Evolutionary conservation across 2,888 invertebrate genomes (phyloP), one percentile per base, ranked within the genome.

Genomic region (Bugula neritina): DNA sequence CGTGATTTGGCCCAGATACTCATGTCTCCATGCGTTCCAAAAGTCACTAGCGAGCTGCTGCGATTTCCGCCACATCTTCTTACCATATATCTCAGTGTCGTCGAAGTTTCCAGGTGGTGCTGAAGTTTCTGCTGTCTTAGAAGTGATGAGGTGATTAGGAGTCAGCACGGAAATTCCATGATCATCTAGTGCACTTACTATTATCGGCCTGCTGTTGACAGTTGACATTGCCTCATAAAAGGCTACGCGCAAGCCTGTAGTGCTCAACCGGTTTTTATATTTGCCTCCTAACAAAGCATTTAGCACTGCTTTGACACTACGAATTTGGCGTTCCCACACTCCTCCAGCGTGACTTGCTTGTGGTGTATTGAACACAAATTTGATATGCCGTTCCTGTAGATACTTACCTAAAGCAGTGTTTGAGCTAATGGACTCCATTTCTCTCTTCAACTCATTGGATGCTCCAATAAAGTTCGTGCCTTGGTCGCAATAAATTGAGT

Each of bases 271-370:
- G 3, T 10, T 27, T 5, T 27, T 13, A 5, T 63, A n/a, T 5
- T 29, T 63, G 2, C 27, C 5, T n/a, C n/a, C n/a, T 5, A 31
- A 31, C n/a, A n/a, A n/a, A 3, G 10, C 63, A 63, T 63, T 63
- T 10, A 77, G 71, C 3, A 76, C 74, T 72, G 72, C 75, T 29
- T 76, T 69, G 0, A 77, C 73, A 27, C 75, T 72, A 23, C 76
- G 69, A 25, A 78, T 77, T 69, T 76, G 76, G 21, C 77, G 27
- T 69, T 79, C 79, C 77, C 77, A 78, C 1, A 76, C 74, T 21
- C 77, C 63, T 29, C 63, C 63, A 74, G 76, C 75, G 71, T 78
- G 78, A 43, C 75, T 76, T 0, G 78, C 75, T 35, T 57, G 58
- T 10, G 78, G 77, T 17, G 75, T 75, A 72, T 77, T 78, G 71